A percentile compares a stretch with the other conserved stretches of the same genome.
phyloP scores from a whole-genome alignment of 2,797 vertebrate species.

The Crossoptilon crossoptilon region DNA sequence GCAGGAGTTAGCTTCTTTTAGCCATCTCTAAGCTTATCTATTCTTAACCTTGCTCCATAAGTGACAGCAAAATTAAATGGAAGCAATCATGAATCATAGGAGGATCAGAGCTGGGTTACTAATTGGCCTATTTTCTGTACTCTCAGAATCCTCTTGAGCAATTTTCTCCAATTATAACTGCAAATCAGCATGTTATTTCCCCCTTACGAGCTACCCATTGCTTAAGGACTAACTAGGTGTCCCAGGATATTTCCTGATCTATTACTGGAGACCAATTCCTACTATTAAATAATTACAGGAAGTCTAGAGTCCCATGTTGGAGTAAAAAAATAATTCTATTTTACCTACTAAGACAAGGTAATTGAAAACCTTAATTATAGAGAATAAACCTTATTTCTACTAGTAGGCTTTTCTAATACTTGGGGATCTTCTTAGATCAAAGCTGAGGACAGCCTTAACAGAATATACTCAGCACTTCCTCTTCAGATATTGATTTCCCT shows the following conservation, averaged over 20 bases:
- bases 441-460: background rate
- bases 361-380: constrained; percentile 14
- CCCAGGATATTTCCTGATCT: constrained; percentile 72
- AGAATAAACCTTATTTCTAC: background rate
- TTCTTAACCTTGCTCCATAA: constrained; percentile 78
- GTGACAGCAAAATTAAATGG: constrained; percentile 83
- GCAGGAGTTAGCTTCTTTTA: background rate
- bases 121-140: constrained; percentile 85
- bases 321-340: constrained; percentile 2
- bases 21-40: constrained; percentile 44
- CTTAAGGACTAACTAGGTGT: constrained; percentile 71
- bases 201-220: constrained; percentile 72
- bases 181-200: constrained; percentile 81
- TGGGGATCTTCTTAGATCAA: constrained; percentile 27
- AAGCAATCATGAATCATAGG: constrained; percentile 80
- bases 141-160: constrained; percentile 83
- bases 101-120: constrained; percentile 79
- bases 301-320: background rate
- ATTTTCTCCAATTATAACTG: constrained; percentile 85
- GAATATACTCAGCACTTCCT: constrained; percentile 10
- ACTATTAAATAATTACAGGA: constrained; percentile 72
- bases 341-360: background rate
- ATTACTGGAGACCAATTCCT: constrained; percentile 63
- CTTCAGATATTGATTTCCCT: background rate
- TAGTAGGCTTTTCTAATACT: background rate